Evolutionary conservation across 2,888 invertebrate genomes (phyloP), one percentile per base, ranked within the genome.

Genomic region (Melanostoma mellinum): DNA sequence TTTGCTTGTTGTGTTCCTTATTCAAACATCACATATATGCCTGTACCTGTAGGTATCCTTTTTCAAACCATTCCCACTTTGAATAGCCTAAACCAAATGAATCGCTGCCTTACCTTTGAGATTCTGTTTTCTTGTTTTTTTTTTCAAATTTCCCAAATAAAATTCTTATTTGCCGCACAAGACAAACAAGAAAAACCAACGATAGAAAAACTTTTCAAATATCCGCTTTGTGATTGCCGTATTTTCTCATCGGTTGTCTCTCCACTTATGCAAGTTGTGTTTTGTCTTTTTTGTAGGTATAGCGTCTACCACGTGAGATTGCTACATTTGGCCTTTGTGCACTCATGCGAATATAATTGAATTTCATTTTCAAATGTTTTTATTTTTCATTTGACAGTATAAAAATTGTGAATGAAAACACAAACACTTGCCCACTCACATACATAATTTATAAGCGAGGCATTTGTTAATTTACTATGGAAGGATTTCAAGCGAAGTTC

Each of bases 161-260:
- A 55, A 65, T 46, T 20, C 40, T 6, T 6, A 6, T 46, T n/a
- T 36, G 44, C 4, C 36, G 32, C 10, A 33, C 5, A 53, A 48
- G 38, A 78, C 8, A 61, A 73, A 48, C 5, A 33, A 40, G 30
- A 4, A 20, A 63, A 46, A 32, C 33, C 9, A 48, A 38, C 38
- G 20, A 65, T 60, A 20, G 40, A 55, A 50, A 55, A 61, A 63
- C 65, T 72, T 56, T 74, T 50, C 56, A 56, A 63, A 69, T 63
- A 63, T 74, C 74, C 73, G 58, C 53, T 36, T 61, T 55, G 48
- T 10, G 48, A 68, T 61, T 73, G 32, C 36, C 36, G 50, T 30
- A 46, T 55, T 60, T 74, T 38, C 32, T 6, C 20, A 55, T 20
- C 35, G 20, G n/a, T 35, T 10, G 9, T 3, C 42, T 10, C 35